Evolutionary conservation across 2,113 vertebrate species (phyloP).

Genomic region (Aspidoscelis tigris): DNA sequence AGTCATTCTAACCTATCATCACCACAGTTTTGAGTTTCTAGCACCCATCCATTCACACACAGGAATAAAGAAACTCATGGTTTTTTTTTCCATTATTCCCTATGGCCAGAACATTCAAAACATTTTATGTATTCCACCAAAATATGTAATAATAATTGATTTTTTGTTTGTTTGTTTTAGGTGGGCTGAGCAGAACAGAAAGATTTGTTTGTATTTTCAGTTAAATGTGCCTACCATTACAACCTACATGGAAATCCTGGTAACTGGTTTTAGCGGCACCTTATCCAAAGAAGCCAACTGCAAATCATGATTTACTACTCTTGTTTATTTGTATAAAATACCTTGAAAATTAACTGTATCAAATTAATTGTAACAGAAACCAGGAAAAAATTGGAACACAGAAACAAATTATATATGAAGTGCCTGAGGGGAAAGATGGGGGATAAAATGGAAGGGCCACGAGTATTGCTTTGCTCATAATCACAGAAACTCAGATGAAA

Average conservation of each 20-base stretch:
- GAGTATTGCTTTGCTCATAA: neutral
- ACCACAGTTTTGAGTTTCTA: too few relatives aligned
- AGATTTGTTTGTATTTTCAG: neutral
- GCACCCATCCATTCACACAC: too few relatives aligned
- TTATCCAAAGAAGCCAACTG: neutral
- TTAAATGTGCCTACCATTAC: neutral
- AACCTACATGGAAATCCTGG: neutral
- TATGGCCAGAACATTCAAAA: too few relatives aligned
- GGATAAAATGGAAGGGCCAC: neutral
- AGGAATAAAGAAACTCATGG: too few relatives aligned
- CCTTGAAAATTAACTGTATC: neutral
- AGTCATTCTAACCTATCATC: too few relatives aligned
- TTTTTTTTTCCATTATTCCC: too few relatives aligned
- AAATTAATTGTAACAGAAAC: neutral
- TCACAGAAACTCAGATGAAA: neutral
- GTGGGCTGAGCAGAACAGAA: neutral
- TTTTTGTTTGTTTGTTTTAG: too few relatives aligned
- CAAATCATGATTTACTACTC: neutral
- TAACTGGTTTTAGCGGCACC: neutral
- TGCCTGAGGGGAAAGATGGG: too few relatives aligned
- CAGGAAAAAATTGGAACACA: too few relatives aligned
- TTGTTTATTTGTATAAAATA: neutral
- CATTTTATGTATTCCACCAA: too few relatives aligned
- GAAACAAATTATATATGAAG: neutral
- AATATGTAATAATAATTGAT: too few relatives aligned